These are phyloP conservation scores for Triplophysa rosa DNA, from an alignment of 2,113 vertebrate genomes.

Conservation along the genomic window DNA sequence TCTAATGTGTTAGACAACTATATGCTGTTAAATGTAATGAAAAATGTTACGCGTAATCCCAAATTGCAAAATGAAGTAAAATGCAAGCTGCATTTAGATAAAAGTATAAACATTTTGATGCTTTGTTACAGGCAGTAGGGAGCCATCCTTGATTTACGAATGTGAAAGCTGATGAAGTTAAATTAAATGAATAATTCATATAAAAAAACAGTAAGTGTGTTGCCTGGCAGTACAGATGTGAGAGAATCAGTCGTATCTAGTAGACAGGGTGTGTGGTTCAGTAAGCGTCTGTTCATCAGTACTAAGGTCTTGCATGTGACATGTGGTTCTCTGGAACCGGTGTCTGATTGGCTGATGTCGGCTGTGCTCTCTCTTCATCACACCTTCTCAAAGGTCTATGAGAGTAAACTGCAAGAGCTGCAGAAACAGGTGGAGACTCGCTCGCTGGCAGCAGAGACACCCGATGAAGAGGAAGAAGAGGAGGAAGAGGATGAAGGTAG, in stretches of 20 bases:
- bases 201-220: no score
- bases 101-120: not conserved
- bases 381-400: slow-evolving; percentile 88
- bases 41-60: not conserved
- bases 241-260: no score
- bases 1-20: not conserved
- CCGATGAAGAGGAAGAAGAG: slow-evolving; percentile 91
- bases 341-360: slow-evolving; percentile 42
- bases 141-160: slow-evolving; percentile 31
- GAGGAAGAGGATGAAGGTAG: slow-evolving; percentile 85
- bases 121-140: no score
- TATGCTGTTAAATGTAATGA: not conserved
- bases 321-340: no score
- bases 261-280: no score
- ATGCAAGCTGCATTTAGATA: not conserved
- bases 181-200: no score
- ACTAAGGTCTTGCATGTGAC: no score
- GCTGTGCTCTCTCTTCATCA: slow-evolving; percentile 53
- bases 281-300: no score
- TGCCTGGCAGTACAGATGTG: no score
- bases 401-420: slow-evolving; percentile 95
- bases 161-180: no score
- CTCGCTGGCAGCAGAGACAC: slow-evolving; percentile 89
- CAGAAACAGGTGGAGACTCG: slow-evolving; percentile 97
- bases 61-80: not conserved